Base-by-base conservation (phyloP, 2,888 invertebrate genomes). In the Tipula lateralis region DNA sequence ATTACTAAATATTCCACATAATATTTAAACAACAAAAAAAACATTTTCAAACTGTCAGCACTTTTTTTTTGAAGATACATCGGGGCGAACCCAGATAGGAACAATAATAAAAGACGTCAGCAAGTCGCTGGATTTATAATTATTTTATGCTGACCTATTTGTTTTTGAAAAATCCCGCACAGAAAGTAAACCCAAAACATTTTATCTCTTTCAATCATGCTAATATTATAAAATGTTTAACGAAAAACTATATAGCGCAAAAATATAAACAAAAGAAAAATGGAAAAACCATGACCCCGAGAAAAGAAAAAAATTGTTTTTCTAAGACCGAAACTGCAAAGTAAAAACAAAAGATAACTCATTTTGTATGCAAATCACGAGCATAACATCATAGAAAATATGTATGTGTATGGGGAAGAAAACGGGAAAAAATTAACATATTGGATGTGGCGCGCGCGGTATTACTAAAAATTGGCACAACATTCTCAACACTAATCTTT, bases 361-460 rank as follows among this genome's bases (percentile, higher is more conserved):
- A 66, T 24, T 66, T 24, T 66, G 66, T 66, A 66, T 66, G 66
- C 66, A 66, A 66, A 66, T 66, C 66, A 66, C 66, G n/a, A n/a
- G n/a, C n/a, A 2, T 12, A 66, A 24, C 9, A 66, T 6, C 7
- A 9, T 66, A 66, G 66, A 66, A 66, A 66, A 66, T 44, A 6
- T 66, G 44, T 16, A 6, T 50, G 4, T 50, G 44, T 16, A 16
- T 5, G n/a, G n/a, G n/a, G n/a, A 16, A 16, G 44, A 16, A 50
- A 50, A 50, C 44, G 16, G 44, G 44, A 50, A 16, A 44, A n/a
- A 50, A 50, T 50, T 50, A 50, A 66, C 24, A 66, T 66, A 66
- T 66, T 66, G 66, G 12, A 66, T 66, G 66, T 66, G 19, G 50
- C 50, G 50, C 66, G 16, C 44, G 44, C 44, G 44, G 16, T 16